Base-by-base conservation (phyloP, 1,140 invertebrate genomes). In the Zaprionus africanus region DNA sequence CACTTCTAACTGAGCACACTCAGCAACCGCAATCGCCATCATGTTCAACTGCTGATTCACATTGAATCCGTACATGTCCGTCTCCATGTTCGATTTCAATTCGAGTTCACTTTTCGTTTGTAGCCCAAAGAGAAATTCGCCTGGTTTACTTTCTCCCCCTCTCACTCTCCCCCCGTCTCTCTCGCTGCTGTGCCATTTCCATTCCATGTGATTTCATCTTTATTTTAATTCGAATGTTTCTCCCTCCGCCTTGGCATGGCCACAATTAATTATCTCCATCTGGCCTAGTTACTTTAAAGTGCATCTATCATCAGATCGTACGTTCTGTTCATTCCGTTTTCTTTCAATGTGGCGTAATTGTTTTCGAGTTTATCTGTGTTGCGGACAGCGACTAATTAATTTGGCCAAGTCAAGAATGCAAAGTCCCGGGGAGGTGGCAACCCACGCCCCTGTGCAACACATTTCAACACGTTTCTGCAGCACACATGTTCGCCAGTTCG, bases 121-220 rank as follows among this genome's bases (percentile, higher is more conserved):
- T 24, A 51, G 46, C 46, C 22, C 24, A 51, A 51, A 24, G 17
- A 51, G 46, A 51, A 24, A 51, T 51, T 24, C 46, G 46, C 19
- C 12, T 51, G 17, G 17, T 24, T 24, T 51, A 19, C 9, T 59
- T 43, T 62, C 22, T 28, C 54, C 6, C 9, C n/a, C 9, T 9
- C n/a, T 17, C 15, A 7, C 22, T 49, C n/a, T 17, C 15, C n/a
- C n/a, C n/a, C n/a, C n/a, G n/a, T n/a, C n/a, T n/a, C n/a, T n/a
- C n/a, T 17, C 15, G n/a, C 22, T 49, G 67, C 68, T 73, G 51
- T 53, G 63, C 53, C n/a, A n/a, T 82, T 82, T 75, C 71, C 71
- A 82, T 82, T 82, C 71, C 71, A 82, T 82, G 82, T 82, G 46
- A 51, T 79, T 82, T 82, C 81, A 82, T 82, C 76, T 82, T 82